Conservation (phyloP, 2,888 invertebrate genomes). For the Ecliptopera silaceata region DNA sequence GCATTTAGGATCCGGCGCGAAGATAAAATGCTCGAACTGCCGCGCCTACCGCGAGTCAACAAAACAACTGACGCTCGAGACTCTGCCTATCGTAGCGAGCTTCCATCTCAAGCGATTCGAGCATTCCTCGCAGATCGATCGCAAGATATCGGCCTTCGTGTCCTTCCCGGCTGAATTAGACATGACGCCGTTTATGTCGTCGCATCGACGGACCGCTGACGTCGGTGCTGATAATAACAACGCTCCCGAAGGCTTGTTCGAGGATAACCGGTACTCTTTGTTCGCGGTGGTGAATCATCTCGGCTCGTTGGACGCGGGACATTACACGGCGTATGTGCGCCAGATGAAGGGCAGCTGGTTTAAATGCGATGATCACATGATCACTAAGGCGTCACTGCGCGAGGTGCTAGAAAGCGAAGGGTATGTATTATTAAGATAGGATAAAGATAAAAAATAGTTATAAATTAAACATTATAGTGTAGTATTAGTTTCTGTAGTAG, state of each 20-base stretch:
- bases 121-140: slow-evolving; percentile 92
- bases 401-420: slow-evolving; percentile 98
- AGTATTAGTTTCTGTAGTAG: too few relatives aligned
- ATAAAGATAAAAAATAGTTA: too few relatives aligned
- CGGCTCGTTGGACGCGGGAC: slow-evolving; percentile 96
- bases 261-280: slow-evolving; percentile 93
- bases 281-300: slow-evolving; percentile 99
- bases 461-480: too few relatives aligned
- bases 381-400: slow-evolving; percentile 92
- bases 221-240: slow-evolving; percentile 70
- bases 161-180: slow-evolving; percentile 97
- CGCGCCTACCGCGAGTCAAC: slow-evolving; percentile 95
- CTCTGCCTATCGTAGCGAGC: slow-evolving; percentile 96
- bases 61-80: slow-evolving; percentile 97
- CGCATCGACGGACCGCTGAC: slow-evolving; percentile 75
- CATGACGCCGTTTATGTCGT: slow-evolving; percentile 97
- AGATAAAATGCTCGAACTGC: slow-evolving; percentile 97
- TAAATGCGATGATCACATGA: slow-evolving; percentile 98
- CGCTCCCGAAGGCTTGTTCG: slow-evolving; percentile 68
- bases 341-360: slow-evolving; percentile 97
- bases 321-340: slow-evolving; percentile 98
- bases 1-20: slow-evolving; percentile 94
- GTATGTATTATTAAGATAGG: too few relatives aligned
- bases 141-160: slow-evolving; percentile 96
- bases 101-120: slow-evolving; percentile 98